These are phyloP conservation scores for Lithosia quadra DNA, from an alignment of 2,888 invertebrate species.

Conservation along the genomic window DNA sequence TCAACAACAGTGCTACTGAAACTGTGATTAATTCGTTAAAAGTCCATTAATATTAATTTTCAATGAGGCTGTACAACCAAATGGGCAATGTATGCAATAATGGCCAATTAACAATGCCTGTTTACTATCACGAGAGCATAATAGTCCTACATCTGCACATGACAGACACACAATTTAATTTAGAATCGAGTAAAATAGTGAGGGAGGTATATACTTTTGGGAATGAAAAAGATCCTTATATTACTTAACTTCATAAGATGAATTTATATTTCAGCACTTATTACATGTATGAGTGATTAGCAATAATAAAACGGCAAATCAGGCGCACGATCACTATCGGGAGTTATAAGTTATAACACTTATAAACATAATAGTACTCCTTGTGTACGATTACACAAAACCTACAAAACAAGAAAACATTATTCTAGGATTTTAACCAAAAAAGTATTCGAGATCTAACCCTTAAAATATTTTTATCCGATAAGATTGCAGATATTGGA, in stretches of 20 bases:
- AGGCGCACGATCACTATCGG: no score
- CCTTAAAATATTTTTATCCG: not conserved
- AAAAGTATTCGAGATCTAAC: not conserved
- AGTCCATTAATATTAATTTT: not conserved
- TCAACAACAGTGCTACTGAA: not conserved
- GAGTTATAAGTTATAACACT: no score
- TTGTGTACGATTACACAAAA: no score
- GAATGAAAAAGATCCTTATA: no score
- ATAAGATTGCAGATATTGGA: not conserved
- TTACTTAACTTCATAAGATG: no score
- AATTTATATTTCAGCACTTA: no score
- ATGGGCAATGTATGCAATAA: not conserved
- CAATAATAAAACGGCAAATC: no score
- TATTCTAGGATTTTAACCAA: not conserved
- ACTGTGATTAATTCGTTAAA: not conserved
- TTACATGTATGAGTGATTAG: no score
- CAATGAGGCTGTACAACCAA: not conserved
- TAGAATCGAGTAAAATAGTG: not conserved
- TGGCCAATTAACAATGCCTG: not conserved
- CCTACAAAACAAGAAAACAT: no score
- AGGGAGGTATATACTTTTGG: no score
- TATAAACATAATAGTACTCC: no score
- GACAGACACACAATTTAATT: not conserved
- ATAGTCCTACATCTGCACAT: not conserved
- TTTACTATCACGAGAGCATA: not conserved